These are phyloP conservation scores for Aleadryas rufinucha DNA, from an alignment of 2,113 vertebrate species.

Conservation along the genomic window DNA sequence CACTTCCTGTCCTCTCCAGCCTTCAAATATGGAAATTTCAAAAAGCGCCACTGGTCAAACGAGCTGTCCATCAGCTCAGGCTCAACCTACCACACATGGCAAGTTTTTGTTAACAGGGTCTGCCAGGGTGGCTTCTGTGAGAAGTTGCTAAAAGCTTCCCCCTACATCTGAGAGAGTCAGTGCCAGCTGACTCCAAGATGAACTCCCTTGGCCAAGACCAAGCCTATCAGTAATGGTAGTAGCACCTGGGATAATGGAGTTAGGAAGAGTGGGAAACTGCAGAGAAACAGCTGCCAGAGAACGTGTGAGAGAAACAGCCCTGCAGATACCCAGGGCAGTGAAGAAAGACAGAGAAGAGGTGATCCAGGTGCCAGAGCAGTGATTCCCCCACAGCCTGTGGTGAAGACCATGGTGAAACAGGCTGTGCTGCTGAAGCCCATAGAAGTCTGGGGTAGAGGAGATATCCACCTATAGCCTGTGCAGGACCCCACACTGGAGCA, in stretches of 20 bases:
- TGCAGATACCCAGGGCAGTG: not conserved
- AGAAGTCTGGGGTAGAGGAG: not conserved
- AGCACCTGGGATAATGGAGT: rapidly evolving
- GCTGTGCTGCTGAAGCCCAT: not conserved
- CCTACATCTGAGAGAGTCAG: not conserved
- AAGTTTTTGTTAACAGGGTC: not conserved
- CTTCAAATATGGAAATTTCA: too few relatives aligned
- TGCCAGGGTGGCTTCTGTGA: not conserved
- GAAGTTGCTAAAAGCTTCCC: not conserved
- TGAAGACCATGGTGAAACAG: not conserved
- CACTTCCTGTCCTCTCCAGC: too few relatives aligned
- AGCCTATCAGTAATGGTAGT: not conserved
- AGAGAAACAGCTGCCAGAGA: not conserved
- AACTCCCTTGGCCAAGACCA: not conserved
- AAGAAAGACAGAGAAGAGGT: not conserved
- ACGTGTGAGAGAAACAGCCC: not conserved
- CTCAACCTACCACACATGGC: too few relatives aligned
- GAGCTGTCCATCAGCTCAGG: too few relatives aligned
- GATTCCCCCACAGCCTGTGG: rapidly evolving
- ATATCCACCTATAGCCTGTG: not conserved
- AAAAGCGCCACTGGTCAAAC: too few relatives aligned
- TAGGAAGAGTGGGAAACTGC: not conserved
- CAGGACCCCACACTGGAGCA: not conserved
- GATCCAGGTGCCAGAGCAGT: rapidly evolving
- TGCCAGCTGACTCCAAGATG: not conserved